phyloP scores from a whole-genome alignment of 2,797 vertebrate genomes.

The Onychomys arenicola region DNA sequence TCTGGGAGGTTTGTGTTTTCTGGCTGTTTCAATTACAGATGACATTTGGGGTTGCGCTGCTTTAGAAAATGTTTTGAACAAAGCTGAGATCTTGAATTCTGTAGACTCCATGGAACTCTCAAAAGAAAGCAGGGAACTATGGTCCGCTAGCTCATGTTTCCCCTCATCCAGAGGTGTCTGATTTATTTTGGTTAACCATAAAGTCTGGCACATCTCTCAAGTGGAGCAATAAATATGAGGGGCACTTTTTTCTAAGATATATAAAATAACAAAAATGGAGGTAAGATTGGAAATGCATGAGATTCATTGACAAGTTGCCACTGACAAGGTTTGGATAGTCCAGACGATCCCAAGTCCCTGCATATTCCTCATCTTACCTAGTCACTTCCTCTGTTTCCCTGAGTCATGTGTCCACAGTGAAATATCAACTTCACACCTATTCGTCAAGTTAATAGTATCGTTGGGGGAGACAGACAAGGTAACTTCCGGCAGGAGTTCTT shows the following conservation, averaged over 20 bases:
- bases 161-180: neutral
- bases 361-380: neutral
- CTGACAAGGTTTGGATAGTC: neutral
- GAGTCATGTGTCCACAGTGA: neutral
- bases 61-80: neutral
- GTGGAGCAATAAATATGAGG: neutral
- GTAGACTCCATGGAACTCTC: neutral
- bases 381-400: neutral
- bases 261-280: slow-evolving; percentile 12
- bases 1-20: neutral
- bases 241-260: neutral
- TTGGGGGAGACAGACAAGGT: neutral
- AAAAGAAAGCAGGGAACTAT: neutral
- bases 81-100: neutral
- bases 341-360: neutral
- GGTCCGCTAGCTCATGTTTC: neutral
- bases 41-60: neutral
- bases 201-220: neutral
- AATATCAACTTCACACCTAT: neutral
- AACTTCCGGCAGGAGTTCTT: neutral
- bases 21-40: neutral
- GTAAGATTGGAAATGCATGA: neutral
- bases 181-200: neutral
- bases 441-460: neutral
- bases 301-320: neutral